Evolutionary conservation across 1,140 invertebrate species (phyloP).

Genomic region (Zaprionus lachaisei): DNA sequence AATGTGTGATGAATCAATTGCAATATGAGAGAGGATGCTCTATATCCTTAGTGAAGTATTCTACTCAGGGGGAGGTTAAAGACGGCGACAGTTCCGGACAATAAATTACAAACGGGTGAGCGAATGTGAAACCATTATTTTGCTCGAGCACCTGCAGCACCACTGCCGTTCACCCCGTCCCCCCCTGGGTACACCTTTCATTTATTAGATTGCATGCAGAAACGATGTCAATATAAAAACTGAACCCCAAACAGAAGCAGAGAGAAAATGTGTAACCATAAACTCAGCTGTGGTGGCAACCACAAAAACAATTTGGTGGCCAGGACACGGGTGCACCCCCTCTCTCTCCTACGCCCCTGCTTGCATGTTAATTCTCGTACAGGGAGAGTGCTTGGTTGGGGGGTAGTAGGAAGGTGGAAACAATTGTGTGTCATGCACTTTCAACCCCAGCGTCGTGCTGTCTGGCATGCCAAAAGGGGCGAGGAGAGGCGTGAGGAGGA

Average conservation of each 20-base stretch:
- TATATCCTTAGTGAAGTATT: background rate
- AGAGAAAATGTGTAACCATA: constrained; percentile 65
- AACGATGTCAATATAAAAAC: constrained; percentile 55
- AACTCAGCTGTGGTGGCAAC: constrained; percentile 59
- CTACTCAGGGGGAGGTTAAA: background rate
- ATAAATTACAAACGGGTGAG: constrained; percentile 41
- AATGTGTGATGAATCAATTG: constrained; percentile 1
- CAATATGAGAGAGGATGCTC: background rate
- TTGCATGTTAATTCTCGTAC: constrained; percentile 60
- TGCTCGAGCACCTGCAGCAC: constrained; percentile 37
- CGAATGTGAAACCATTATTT: constrained; percentile 37
- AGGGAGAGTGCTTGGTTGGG: constrained; percentile 12
- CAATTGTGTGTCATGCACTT: constrained; percentile 79
- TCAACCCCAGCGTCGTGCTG: constrained; percentile 62
- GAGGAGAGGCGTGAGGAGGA: background rate
- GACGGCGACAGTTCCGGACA: constrained; percentile 20
- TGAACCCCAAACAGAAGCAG: constrained; percentile 3
- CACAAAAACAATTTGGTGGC: constrained; percentile 75
- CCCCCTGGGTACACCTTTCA: constrained; percentile 28
- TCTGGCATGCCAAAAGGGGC: constrained; percentile 13
- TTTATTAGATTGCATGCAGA: constrained; percentile 70
- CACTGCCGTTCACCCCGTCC: background rate
- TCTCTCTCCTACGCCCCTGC: background rate
- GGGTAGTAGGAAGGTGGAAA: constrained; percentile 15
- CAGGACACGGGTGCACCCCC: constrained; percentile 24